Conservation (phyloP, 2,113 vertebrate genomes). For the Aegotheles bennettii region DNA sequence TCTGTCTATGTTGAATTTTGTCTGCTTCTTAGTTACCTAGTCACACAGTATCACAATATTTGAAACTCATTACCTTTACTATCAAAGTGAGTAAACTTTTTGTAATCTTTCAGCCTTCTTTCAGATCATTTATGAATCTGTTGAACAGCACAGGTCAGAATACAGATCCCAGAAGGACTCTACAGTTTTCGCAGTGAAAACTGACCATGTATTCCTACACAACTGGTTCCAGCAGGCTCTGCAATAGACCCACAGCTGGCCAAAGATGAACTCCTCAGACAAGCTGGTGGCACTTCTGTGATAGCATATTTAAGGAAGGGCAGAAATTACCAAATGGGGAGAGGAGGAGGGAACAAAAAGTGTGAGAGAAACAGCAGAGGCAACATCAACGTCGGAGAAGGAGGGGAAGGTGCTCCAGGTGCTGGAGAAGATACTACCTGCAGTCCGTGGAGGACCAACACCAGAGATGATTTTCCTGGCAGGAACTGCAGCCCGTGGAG, state of each 20-base stretch:
- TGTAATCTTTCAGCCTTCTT: not conserved
- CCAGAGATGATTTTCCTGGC: not conserved
- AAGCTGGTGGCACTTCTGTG: not conserved
- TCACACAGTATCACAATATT: not conserved
- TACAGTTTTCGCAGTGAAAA: not conserved
- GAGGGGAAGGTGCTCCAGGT: not conserved
- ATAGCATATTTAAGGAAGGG: not conserved
- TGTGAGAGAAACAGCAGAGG: not conserved
- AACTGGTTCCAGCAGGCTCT: not conserved
- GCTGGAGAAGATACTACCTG: not conserved
- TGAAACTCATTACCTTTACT: not conserved
- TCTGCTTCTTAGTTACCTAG: not conserved
- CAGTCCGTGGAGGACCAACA: not conserved
- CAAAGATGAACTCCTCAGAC: not conserved
- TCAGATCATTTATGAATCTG: not conserved
- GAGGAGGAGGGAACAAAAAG: not conserved
- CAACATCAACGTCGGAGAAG: not conserved
- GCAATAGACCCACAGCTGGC: not conserved
- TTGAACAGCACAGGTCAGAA: not conserved
- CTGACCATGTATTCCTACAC: not conserved
- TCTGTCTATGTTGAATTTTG: not conserved
- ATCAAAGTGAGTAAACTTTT: not conserved
- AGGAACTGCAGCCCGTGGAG: not conserved
- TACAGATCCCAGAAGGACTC: not conserved
- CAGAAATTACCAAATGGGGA: not conserved